A percentile compares a stretch with the other conserved stretches of the same genome.
phyloP scores from a whole-genome alignment of 2,797 vertebrate genomes.

The Ptychadena robeensis region DNA sequence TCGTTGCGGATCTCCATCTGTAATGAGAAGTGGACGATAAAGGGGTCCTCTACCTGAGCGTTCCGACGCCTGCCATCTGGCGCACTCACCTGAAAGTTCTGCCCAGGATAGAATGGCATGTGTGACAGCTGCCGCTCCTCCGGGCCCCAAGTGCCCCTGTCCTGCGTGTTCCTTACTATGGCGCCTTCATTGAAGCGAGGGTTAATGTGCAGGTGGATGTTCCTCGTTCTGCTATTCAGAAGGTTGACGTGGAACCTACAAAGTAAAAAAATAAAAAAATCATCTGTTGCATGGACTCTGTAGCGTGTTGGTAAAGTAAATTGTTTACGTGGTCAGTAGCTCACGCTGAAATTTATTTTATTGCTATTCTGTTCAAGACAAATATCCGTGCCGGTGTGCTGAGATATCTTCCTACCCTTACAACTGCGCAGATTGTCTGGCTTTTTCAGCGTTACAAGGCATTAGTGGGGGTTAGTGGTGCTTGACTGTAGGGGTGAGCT shows the following conservation, averaged over 20 bases:
- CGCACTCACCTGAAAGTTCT: conserved; percentile 58
- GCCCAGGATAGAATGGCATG: conserved; percentile 53
- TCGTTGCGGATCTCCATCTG: conserved; percentile 60
- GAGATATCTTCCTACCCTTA: too few relatives aligned
- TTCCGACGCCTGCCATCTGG: not conserved
- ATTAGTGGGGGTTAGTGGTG: too few relatives aligned
- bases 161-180: conserved; percentile 59
- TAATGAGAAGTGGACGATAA: not conserved
- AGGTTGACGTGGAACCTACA: conserved; percentile 61
- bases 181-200: conserved; percentile 55
- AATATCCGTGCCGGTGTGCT: too few relatives aligned
- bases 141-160: conserved; percentile 44
- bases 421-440: too few relatives aligned
- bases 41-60: not conserved
- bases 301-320: too few relatives aligned
- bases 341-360: too few relatives aligned
- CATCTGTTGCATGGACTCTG: too few relatives aligned
- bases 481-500: too few relatives aligned
- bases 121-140: conserved; percentile 50
- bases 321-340: too few relatives aligned
- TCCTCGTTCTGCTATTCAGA: conserved; percentile 44
- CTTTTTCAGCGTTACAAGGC: too few relatives aligned
- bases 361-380: too few relatives aligned
- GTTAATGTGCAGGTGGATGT: conserved; percentile 58
- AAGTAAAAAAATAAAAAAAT: not conserved